Base-by-base conservation (phyloP, 2,888 invertebrate genomes). In the Pimpla rufipes region DNA sequence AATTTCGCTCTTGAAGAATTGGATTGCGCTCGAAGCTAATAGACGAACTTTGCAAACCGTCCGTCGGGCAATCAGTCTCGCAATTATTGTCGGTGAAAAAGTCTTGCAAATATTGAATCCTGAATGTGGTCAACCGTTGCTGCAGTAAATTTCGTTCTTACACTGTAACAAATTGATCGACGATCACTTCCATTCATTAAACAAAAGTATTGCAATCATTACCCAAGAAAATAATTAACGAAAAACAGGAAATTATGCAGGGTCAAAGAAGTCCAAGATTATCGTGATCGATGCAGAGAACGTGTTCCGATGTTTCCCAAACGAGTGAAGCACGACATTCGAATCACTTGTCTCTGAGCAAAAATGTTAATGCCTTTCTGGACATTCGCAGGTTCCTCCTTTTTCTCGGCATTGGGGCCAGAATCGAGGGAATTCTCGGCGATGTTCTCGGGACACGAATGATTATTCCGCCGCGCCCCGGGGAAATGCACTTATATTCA, bases 401-500 rank as follows among this genome's bases (percentile, higher is more conserved):
- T 55, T 50, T 37, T 18, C 40, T 18, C 16, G 18, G 8, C 18
- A 37, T 16, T 37, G 35, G 37, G 37, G 4, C 35, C 62, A 16
- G 35, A 37, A 37, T 62, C 18, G 10, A 1, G 40, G 18, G 62
- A 62, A 62, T 62, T 62, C 62, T n/a, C 37, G 16, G n/a, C 7
- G 16, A 62, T 29, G 5, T 62, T 62, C 16, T 10, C 3, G 18
- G 62, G 37, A 62, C 37, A 5, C 29, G 62, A 62, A 37, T 37
- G 18, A 62, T 62, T 62, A 62, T 62, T 62, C 16, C 62, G 16
- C 8, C 16, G 4, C 16, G 62, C 62, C 37, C 40, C 37, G 18
- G 8, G 37, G 62, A 62, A 62, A 62, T 37, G 62, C 40, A 62
- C 62, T 62, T 62, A 62, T 37, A 37, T 37, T 37, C 62, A 10